Percentiles rank a stretch among this genome's conserved stretches.
Conservation (phyloP, 2,888 invertebrate species). For the Plebejus melissa region DNA sequence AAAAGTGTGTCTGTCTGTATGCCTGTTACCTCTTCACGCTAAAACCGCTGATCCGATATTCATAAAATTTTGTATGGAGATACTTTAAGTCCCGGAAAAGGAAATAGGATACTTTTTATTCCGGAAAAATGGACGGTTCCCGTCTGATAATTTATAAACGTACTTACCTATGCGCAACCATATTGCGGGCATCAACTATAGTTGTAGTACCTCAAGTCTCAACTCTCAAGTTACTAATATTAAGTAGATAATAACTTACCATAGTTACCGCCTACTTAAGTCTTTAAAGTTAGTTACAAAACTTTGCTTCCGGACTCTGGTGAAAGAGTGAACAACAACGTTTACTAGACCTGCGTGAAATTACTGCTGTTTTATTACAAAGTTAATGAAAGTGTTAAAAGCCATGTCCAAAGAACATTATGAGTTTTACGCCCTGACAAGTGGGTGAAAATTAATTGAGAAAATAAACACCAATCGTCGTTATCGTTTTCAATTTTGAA, state of each 20-base stretch:
- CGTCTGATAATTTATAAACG: too few species aligned
- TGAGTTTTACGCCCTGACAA: conserved; percentile 69
- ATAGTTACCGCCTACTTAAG: background rate
- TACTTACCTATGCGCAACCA: too few species aligned
- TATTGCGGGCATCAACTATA: too few species aligned
- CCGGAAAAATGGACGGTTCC: too few species aligned
- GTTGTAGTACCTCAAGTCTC: too few species aligned
- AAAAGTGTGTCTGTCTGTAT: too few species aligned
- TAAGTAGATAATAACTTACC: background rate
- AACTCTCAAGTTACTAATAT: too few species aligned
- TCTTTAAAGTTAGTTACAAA: background rate
- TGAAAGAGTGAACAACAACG: background rate
- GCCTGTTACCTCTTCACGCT: too few species aligned
- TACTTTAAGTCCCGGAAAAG: too few species aligned
- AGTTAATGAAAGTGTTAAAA: conserved; percentile 60
- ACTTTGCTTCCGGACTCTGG: background rate
- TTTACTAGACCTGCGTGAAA: conserved; percentile 17
- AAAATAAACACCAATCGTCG: conserved; percentile 50
- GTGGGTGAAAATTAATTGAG: conserved; percentile 67
- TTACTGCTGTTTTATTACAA: conserved; percentile 31
- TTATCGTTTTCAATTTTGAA: conserved; percentile 48
- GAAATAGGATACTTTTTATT: too few species aligned
- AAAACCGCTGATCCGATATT: too few species aligned
- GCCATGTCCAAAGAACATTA: conserved; percentile 62
- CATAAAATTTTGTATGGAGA: too few species aligned